Base-by-base conservation (phyloP, 1,140 invertebrate genomes). In the Drosophila triauraria region DNA sequence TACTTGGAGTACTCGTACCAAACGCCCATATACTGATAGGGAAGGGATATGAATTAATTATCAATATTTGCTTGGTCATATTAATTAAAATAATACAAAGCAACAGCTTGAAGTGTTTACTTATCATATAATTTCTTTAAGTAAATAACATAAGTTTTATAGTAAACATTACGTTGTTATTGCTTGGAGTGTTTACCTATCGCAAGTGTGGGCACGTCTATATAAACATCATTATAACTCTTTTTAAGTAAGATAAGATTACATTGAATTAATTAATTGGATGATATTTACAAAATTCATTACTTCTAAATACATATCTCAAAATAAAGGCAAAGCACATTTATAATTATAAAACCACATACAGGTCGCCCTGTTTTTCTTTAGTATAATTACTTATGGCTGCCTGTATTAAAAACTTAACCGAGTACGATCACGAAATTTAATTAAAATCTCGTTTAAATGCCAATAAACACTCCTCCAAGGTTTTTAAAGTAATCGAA, bases 1-100 rank as follows among this genome's bases (percentile, higher is more conserved):
- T 97, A 97, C 75, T 95, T 95, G 82, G 96, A 95, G 12, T 95
- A 94, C 93, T 97, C 96, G 81, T 96, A 97, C 96, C 96, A 97
- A 78, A 94, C 94, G 4, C 96, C 97, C 77, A 96, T 81, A 86
- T 96, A 97, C 91, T 91, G 32, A 5, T 65, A 61, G 4, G 20
- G n/a, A 5, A 25, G 20, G 0, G 0, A 38, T 9, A 30, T 15
- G 0, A 27, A 42, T 17, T n/a, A 67, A 68, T 23, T 7, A 50
- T 58, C 4, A 25, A 17, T 40, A 10, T 10, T 40, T 12, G 25
- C 13, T 35, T 23, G 32, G 1, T 15, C 32, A 8, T n/a, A 38
- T 62, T 61, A 25, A 12, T 7, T 35, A 32, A 23, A 0, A 1
- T 54, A 13, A 20, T 9, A 38, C 20, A 54, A 38, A 2, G 4